phyloP scores from a whole-genome alignment of 2,113 vertebrate genomes.

The Leptobrachium ailaonicum region DNA sequence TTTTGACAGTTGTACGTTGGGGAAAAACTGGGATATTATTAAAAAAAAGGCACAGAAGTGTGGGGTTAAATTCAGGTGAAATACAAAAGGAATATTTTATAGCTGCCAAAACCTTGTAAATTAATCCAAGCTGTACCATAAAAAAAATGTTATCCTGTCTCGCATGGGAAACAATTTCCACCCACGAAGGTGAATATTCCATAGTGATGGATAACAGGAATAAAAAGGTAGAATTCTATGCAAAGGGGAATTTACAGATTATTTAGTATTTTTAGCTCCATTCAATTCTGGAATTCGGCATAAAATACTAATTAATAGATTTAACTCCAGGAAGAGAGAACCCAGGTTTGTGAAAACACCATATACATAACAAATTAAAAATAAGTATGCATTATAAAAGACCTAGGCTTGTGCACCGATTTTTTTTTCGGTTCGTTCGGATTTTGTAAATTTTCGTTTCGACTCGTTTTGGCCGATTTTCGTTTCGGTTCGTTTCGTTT shows the following conservation, averaged over 20 bases:
- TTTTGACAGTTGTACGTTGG: conserved; percentile 37
- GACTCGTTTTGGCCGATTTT: too few species aligned
- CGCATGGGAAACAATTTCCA: conserved; percentile 5
- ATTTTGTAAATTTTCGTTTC: too few species aligned
- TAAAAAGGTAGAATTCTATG: background rate
- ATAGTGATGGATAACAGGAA: conserved; percentile 1
- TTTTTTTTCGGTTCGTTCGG: too few species aligned
- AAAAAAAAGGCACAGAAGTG: background rate
- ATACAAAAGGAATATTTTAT: conserved; percentile 33
- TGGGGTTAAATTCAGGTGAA: conserved; percentile 38
- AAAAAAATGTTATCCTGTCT: conserved; percentile 26
- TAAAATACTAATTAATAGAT: too few species aligned
- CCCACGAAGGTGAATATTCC: conserved; percentile 31
- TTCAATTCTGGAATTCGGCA: too few species aligned
- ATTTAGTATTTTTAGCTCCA: background rate
- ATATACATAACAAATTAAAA: too few species aligned
- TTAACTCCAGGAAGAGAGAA: too few species aligned
- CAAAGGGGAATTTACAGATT: background rate
- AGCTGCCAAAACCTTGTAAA: conserved; percentile 38
- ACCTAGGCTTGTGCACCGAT: too few species aligned
- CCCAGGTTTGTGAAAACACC: too few species aligned
- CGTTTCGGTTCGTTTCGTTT: too few species aligned
- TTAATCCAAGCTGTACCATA: conserved; percentile 39
- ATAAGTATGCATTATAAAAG: too few species aligned
- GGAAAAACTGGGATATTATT: conserved; percentile 27